Evolutionary conservation across 2,797 vertebrate species (phyloP).

Genomic region (Acanthis flammea): DNA sequence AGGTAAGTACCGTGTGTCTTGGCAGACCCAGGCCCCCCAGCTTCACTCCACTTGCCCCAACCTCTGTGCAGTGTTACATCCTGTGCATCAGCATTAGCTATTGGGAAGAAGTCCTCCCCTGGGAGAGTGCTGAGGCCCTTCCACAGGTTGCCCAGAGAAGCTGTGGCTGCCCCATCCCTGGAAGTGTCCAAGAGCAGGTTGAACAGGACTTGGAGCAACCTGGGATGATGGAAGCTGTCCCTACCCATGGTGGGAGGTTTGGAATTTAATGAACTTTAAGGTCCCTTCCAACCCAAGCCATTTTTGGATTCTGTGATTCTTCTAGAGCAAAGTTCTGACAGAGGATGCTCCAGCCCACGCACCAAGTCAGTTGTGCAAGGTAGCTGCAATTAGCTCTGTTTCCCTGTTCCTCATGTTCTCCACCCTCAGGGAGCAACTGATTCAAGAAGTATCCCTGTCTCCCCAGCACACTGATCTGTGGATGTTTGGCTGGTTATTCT

Average conservation of each 20-base stretch:
- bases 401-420: not conserved
- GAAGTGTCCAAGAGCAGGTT: rapidly evolving
- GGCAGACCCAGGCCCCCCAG: not conserved
- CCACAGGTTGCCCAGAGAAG: not conserved
- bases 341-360: not conserved
- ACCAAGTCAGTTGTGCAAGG: not conserved
- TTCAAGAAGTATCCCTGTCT: not conserved
- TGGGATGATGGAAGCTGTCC: not conserved
- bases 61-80: not conserved
- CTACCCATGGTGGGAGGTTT: not conserved
- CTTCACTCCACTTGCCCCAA: not conserved
- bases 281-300: not conserved
- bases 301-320: not conserved
- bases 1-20: not conserved
- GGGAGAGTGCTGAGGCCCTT: not conserved
- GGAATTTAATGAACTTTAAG: not conserved
- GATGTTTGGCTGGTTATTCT: conserved; percentile 6
- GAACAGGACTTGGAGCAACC: not conserved
- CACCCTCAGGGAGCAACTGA: not conserved
- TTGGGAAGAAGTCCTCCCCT: not conserved
- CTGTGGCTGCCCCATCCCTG: not conserved
- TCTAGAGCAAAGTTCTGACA: not conserved
- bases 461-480: not conserved
- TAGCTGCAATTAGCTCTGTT: not conserved
- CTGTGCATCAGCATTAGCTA: not conserved